Base-by-base conservation (phyloP, 2,888 invertebrate species). In the Drosophila macrospina region DNA sequence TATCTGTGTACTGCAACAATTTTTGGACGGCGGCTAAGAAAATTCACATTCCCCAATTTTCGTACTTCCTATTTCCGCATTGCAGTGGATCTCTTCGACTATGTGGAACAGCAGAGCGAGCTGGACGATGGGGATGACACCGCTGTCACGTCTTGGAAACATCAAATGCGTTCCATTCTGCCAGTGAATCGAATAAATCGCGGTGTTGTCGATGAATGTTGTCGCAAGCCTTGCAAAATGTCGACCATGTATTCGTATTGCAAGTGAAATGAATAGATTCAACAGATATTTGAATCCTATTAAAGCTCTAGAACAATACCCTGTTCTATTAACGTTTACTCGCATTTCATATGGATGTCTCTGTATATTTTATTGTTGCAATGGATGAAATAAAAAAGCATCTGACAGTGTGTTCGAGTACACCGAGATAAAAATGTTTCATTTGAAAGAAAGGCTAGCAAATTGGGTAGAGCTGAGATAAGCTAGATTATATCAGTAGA, bases 171-270 rank as follows among this genome's bases (percentile, higher is more conserved):
- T 32, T 32, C 32, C 10, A n/a, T 86, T 48, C 36, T 69, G 41
- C 36, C 55, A 24, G 69, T 72, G 28, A 50, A 72, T 11, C 75
- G 82, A 0, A 32, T 62, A 4, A 10, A 37, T 37, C 75, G 87
- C 2, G 62, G 78, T 5, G 56, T 82, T 10, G 86, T 73, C 37
- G 75, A 82, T 11, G 81, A 80, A 26, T 82, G 82, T 3, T 82
- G 82, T 67, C 13, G 0, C 5, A 80, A 73, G 44, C 0, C 65
- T 1, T 82, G 82, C 57, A 0, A 0, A 16, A 3, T 0, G 0
- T 0, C 0, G 0, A 20, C 39, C 20, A 61, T 71, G 26, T 0
- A 0, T 0, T 7, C 30, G 26, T 82, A 78, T 39, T 82, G 82
- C 69, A 11, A 5, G 3, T n/a, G n/a, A n/a, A 6, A 60, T 39